phyloP scores from a whole-genome alignment of 2,113 vertebrate genomes.

The Sitta europaea region DNA sequence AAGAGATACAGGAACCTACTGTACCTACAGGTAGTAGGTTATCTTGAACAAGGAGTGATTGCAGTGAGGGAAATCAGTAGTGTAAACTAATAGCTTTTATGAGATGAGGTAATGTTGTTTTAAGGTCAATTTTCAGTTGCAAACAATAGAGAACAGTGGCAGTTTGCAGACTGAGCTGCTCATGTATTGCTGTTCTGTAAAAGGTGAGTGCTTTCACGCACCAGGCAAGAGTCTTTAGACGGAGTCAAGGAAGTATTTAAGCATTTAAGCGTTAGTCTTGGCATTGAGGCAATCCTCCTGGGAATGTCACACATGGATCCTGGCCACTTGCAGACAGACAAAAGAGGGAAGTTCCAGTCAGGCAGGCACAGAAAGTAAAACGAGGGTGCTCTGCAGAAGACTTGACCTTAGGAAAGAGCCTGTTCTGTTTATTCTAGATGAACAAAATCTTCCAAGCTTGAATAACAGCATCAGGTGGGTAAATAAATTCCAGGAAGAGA shows the following conservation, averaged over 20 bases:
- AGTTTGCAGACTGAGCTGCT: background rate
- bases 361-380: background rate
- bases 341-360: background rate
- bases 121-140: background rate
- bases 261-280: constrained; percentile 23
- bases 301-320: background rate
- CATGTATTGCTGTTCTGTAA: background rate
- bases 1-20: background rate
- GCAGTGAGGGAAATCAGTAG: background rate
- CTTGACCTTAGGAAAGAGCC: background rate
- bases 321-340: background rate
- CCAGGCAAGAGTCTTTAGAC: background rate
- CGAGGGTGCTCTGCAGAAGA: background rate
- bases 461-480: background rate
- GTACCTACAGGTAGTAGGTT: background rate
- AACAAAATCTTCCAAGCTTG: background rate
- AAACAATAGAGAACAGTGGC: background rate
- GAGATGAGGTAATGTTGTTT: background rate
- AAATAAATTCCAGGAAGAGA: background rate
- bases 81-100: background rate
- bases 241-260: background rate
- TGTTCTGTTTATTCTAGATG: background rate
- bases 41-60: background rate
- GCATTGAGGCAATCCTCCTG: background rate
- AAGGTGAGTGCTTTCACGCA: background rate